Evolutionary conservation across 2,113 vertebrate species (phyloP).

Genomic region (Coracopsis vasa): DNA sequence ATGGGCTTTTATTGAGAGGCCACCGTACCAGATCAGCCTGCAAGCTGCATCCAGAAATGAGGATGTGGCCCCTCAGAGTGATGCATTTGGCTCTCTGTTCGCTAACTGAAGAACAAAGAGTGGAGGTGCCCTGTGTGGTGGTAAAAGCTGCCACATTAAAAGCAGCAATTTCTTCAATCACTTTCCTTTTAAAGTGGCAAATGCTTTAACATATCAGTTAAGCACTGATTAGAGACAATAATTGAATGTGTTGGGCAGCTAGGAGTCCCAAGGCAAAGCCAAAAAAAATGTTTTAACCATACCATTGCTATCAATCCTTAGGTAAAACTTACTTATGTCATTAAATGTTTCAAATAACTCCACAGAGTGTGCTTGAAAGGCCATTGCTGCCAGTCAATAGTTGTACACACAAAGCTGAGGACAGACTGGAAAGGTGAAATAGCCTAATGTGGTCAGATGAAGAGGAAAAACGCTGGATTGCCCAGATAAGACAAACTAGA

Average conservation of each 20-base stretch:
- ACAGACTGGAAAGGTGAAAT: background rate
- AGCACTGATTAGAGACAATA: background rate
- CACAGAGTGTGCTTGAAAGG: background rate
- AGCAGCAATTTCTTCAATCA: background rate
- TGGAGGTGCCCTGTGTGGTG: background rate
- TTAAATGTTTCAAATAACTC: slow-evolving; percentile 18
- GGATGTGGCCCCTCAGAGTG: background rate
- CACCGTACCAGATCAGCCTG: background rate
- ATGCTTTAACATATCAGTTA: slow-evolving; percentile 13
- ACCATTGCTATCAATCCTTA: background rate
- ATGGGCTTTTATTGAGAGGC: background rate
- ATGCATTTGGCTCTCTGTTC: background rate
- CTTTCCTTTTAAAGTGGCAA: background rate
- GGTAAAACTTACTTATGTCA: slow-evolving; percentile 12
- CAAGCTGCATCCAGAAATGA: background rate
- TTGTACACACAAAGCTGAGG: background rate
- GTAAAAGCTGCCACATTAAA: background rate
- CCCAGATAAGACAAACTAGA: background rate
- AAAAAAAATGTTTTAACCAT: background rate
- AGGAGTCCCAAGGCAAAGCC: background rate
- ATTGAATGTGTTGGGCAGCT: background rate
- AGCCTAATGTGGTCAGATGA: background rate
- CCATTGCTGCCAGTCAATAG: background rate
- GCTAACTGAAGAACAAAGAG: background rate
- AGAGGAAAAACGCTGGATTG: background rate